phyloP scores from a whole-genome alignment of 2,797 vertebrate species.

The Catharus ustulatus region DNA sequence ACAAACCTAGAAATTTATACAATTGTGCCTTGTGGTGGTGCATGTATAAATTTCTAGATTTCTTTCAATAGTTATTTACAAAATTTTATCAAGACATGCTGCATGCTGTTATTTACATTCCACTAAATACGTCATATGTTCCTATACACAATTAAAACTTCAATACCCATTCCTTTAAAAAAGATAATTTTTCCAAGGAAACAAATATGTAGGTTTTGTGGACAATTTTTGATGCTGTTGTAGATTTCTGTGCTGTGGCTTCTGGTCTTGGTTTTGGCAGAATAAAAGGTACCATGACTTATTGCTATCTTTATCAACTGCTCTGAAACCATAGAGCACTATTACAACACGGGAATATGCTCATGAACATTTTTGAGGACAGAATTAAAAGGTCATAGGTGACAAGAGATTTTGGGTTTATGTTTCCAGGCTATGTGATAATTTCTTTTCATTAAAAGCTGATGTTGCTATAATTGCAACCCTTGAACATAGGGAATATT shows the following conservation, averaged over 20 bases:
- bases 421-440: neutral
- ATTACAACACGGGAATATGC: neutral
- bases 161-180: neutral
- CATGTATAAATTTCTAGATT: neutral
- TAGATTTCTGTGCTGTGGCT: neutral
- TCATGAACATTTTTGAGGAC: neutral
- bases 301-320: neutral
- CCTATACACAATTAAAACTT: neutral
- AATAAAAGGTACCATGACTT: constrained; percentile 38
- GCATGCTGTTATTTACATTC: neutral
- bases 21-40: neutral
- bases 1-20: neutral
- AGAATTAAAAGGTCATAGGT: neutral
- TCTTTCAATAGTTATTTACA: neutral
- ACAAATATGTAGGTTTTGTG: neutral
- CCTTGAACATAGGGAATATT: neutral
- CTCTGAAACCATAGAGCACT: constrained; percentile 6
- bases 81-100: neutral
- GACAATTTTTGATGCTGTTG: neutral
- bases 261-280: neutral
- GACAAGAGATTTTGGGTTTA: neutral
- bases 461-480: neutral
- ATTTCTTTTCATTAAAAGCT: neutral
- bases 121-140: neutral
- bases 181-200: neutral